Conservation (phyloP, 23 tunicate genomes). For the Oikopleura albicans region DNA sequence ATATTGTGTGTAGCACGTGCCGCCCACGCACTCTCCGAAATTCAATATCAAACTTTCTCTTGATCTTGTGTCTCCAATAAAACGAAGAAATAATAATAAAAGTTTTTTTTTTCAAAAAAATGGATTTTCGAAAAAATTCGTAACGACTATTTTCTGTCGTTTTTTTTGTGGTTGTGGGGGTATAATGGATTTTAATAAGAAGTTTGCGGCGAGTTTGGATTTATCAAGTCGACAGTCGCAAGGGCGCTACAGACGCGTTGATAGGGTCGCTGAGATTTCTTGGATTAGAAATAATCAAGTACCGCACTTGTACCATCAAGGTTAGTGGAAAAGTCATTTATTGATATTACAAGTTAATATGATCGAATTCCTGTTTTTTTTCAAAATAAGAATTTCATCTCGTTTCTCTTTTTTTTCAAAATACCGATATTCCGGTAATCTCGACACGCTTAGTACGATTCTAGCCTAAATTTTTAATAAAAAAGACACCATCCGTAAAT, state of each 20-base stretch:
- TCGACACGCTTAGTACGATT: too few relatives aligned
- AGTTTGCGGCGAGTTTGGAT: not conserved
- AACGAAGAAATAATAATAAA: too few relatives aligned
- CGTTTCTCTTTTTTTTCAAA: not conserved
- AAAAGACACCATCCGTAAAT: too few relatives aligned
- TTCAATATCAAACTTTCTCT: too few relatives aligned
- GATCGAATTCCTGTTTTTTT: too few relatives aligned
- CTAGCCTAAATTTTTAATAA: too few relatives aligned
- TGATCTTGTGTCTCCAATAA: too few relatives aligned
- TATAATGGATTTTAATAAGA: not conserved
- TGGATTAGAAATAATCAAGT: constrained; percentile 4
- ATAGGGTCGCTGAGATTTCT: not conserved
- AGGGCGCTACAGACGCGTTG: not conserved
- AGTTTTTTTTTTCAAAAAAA: not conserved
- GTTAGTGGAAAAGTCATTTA: too few relatives aligned
- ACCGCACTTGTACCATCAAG: not conserved
- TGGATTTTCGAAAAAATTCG: not conserved
- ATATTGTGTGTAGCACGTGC: too few relatives aligned
- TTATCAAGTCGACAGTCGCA: not conserved
- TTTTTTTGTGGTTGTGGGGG: not conserved
- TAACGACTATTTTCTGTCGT: not conserved
- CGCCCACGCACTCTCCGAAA: too few relatives aligned
- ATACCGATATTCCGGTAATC: not conserved
- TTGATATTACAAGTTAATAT: too few relatives aligned
- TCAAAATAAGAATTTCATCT: too few relatives aligned